Evolutionary conservation across 2,888 invertebrate species (phyloP).

Genomic region (Dryomyza anilis): DNA sequence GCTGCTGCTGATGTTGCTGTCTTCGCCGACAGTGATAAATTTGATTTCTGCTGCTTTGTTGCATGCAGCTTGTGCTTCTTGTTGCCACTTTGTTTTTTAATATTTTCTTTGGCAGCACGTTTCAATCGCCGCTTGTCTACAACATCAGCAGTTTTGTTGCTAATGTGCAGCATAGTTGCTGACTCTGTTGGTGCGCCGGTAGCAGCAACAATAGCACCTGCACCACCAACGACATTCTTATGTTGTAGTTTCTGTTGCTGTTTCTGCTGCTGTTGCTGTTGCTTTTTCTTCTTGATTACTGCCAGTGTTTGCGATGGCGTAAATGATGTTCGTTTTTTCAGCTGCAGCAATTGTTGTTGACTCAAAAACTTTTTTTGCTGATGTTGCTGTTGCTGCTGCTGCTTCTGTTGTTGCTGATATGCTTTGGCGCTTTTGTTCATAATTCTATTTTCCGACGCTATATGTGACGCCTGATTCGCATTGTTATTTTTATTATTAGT

Average conservation of each 20-base stretch:
- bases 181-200: slow-evolving; percentile 24
- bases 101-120: slow-evolving; percentile 39
- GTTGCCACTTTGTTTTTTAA: slow-evolving; percentile 38
- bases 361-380: slow-evolving; percentile 39
- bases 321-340: slow-evolving; percentile 58
- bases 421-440: neutral
- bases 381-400: slow-evolving; percentile 26
- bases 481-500: neutral
- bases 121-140: slow-evolving; percentile 43
- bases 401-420: slow-evolving; percentile 26
- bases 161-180: too few relatives aligned
- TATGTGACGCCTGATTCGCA: neutral
- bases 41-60: slow-evolving; percentile 45
- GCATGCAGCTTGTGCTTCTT: slow-evolving; percentile 34
- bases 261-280: slow-evolving; percentile 39
- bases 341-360: slow-evolving; percentile 50
- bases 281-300: slow-evolving; percentile 50
- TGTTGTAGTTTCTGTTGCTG: slow-evolving; percentile 35
- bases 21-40: slow-evolving; percentile 58
- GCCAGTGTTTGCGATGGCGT: slow-evolving; percentile 58
- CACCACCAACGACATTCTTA: slow-evolving; percentile 22
- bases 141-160: too few relatives aligned
- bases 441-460: neutral
- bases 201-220: slow-evolving; percentile 22
- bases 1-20: slow-evolving; percentile 39